Base-by-base conservation (phyloP, 2,888 invertebrate genomes). In the Eristalis pertinax region DNA sequence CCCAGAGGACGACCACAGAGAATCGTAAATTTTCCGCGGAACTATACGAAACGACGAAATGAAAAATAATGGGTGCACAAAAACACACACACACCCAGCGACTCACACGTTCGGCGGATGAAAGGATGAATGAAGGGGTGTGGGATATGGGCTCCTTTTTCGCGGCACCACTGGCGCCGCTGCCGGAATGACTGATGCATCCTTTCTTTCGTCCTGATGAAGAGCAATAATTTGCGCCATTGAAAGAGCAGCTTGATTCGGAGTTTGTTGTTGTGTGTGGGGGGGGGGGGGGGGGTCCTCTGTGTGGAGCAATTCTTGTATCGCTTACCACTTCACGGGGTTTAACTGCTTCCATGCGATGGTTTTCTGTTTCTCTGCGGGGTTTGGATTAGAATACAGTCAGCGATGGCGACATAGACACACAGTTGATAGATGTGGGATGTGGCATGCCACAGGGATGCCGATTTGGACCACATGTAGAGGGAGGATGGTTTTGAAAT, bases 191-290 rank as follows among this genome's bases (percentile, higher is more conserved):
- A 86, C 78, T 82, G 83, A 86, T 86, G 83, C 70, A 79, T 75
- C 70, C 56, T 82, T 75, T 75, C 62, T 62, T 82, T 78, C 74
- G 74, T 78, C 67, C 70, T 78, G 82, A 86, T 74, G 78, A 82
- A 65, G 75, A 86, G 86, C 78, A 82, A 86, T 86, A 82, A 86
- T 82, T 82, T 82, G 70, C 78, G 62, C 86, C 74, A 86, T 86
- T 82, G 75, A 86, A 78, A 72, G 78, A 76, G 83, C 78, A 82
- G 79, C 78, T 56, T 65, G 69, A 43, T 41, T 63, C 50, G n/a
- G 32, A 50, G 43, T 38, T 11, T 72, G 11, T 56, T 75, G 24
- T 35, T 60, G 26, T 58, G n/a, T n/a, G n/a, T n/a, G n/a, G n/a
- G n/a, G n/a, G n/a, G n/a, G n/a, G n/a, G n/a, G n/a, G n/a, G n/a